Conservation (phyloP, 2,797 vertebrate genomes). For the Pagetopsis macropterus region DNA sequence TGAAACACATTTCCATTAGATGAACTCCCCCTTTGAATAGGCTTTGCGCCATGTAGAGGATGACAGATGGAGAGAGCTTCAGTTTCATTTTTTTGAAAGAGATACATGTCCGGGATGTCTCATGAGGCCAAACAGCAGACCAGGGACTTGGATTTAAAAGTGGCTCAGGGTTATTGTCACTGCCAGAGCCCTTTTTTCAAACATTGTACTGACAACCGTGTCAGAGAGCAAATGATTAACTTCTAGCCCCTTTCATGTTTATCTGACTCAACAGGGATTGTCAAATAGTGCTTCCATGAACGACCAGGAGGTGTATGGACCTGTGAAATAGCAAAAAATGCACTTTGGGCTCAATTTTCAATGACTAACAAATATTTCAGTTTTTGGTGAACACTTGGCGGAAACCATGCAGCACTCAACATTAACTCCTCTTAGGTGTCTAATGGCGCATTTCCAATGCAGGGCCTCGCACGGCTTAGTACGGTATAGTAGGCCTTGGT, state of each 20-base stretch:
- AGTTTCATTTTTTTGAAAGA: slow-evolving; percentile 12
- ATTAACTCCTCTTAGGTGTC: too few species aligned
- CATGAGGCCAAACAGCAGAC: slow-evolving; percentile 12
- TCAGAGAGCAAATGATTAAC: slow-evolving; percentile 17
- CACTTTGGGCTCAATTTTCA: neutral
- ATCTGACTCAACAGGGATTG: neutral
- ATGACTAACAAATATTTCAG: neutral
- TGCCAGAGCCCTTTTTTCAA: slow-evolving; percentile 3
- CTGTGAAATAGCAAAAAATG: neutral
- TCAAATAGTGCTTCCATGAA: neutral
- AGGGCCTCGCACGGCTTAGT: too few species aligned
- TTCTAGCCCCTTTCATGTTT: neutral
- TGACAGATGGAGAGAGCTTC: slow-evolving; percentile 9
- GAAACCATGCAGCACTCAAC: neutral
- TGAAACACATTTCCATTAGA: slow-evolving; percentile 46
- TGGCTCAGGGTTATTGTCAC: slow-evolving; percentile 15
- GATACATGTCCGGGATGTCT: slow-evolving; percentile 14
- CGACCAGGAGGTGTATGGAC: neutral
- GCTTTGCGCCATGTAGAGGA: slow-evolving; percentile 13
- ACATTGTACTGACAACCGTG: neutral
- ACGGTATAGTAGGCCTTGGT: too few species aligned
- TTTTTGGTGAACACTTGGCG: neutral
- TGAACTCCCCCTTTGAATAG: slow-evolving; percentile 29
- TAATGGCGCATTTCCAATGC: too few species aligned
- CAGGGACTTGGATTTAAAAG: slow-evolving; percentile 2